Evolutionary conservation across 1,140 invertebrate species (phyloP), one percentile per base, ranked within the genome.

Genomic region (Solenopsis fugax): DNA sequence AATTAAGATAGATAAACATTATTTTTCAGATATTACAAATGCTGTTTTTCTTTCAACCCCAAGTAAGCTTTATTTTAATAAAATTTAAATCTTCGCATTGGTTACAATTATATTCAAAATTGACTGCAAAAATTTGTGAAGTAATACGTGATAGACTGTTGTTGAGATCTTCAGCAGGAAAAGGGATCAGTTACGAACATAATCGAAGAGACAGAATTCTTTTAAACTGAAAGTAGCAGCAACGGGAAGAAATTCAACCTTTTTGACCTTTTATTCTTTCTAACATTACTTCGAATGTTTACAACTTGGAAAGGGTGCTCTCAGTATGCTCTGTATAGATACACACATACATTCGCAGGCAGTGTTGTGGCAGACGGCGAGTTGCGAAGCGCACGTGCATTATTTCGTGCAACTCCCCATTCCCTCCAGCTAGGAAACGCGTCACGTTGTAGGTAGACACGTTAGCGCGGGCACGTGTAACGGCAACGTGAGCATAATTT

Each of bases 401-500:
- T 86, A 86, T 86, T 86, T 86, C 85, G 85, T 29, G 64, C 65
- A 67, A 71, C 64, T 21, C 16, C 77, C 85, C 50, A n/a, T 82
- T 86, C 78, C 54, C 54, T 71, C 7, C 77, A 86, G 24, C 64
- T 80, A 41, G 60, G 76, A 81, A 67, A 60, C 73, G 72, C 72
- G 75, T 85, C 82, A 76, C 72, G 82, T 78, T 78, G 73, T 85
- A 76, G 82, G 75, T 85, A 76, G 82, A 78, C 82, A 67, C 72
- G 65, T 64, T 71, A 73, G 81, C 60, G 16, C 52, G 69, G 69
- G 65, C 86, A 87, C 86, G 86, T 87, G 86, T 85, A 72, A 72
- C 80, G 37, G 80, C 54, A 87, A 87, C 86, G 78, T 87, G 80
- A 87, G 78, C 80, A 78, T 85, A 87, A 87, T 87, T 87, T 84